Evolutionary conservation across 2,888 invertebrate species (phyloP).

Genomic region (Tryphoninae sp.): DNA sequence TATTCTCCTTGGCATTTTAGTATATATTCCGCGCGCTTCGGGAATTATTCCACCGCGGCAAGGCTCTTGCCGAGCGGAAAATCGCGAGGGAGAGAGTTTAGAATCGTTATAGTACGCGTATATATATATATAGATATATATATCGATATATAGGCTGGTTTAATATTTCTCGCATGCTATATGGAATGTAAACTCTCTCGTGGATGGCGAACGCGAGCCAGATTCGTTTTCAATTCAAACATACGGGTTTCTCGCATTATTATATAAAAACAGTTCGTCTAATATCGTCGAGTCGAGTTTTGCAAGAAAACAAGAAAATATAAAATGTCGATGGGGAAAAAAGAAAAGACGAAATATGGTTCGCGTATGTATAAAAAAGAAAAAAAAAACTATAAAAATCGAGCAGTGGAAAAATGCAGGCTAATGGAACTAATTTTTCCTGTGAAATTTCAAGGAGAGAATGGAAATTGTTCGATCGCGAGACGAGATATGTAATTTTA

Average conservation of each 20-base stretch:
- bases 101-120: constrained; percentile 45
- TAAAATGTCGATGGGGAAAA: background rate
- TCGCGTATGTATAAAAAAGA: background rate
- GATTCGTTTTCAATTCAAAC: constrained; percentile 58
- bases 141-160: constrained; percentile 3
- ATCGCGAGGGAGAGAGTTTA: constrained; percentile 61
- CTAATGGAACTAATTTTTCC: constrained; percentile 26
- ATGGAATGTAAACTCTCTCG: constrained; percentile 6
- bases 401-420: constrained; percentile 29
- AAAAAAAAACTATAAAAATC: background rate
- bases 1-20: constrained; percentile 58
- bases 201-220: constrained; percentile 38
- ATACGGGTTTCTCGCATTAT: constrained; percentile 23
- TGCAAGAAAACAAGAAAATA: constrained; percentile 5
- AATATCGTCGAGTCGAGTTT: constrained; percentile 16
- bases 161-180: constrained; percentile 10
- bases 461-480: constrained; percentile 12
- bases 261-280: constrained; percentile 28
- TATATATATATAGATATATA: constrained; percentile 5
- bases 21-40: constrained; percentile 48
- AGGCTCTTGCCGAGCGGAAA: constrained; percentile 59
- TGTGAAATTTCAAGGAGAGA: constrained; percentile 6
- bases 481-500: constrained; percentile 6
- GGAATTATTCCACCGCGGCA: constrained; percentile 41
- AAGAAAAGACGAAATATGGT: background rate